phyloP scores from a whole-genome alignment of 2,888 invertebrate genomes.

The Nymphalis c-album region DNA sequence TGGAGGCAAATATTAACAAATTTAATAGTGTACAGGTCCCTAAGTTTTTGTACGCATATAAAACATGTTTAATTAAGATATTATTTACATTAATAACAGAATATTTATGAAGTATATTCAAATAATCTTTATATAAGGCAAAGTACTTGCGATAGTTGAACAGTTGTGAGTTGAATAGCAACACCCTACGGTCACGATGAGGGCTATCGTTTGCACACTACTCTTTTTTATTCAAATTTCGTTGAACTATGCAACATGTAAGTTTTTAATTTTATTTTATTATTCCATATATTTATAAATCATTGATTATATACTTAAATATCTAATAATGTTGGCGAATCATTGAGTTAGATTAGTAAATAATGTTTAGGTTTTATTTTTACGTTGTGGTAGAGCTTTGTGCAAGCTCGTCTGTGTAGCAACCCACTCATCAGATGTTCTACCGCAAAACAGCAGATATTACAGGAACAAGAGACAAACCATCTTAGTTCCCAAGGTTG shows the following conservation, averaged over 20 bases:
- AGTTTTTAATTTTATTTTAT: neutral
- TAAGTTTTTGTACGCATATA: neutral
- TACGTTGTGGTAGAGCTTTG: too few species aligned
- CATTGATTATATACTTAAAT: too few species aligned
- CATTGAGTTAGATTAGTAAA: too few species aligned
- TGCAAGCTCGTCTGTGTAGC: too few species aligned
- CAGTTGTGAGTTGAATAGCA: neutral
- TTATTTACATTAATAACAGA: neutral
- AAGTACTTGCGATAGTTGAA: neutral
- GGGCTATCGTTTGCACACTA: neutral
- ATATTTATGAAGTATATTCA: neutral
- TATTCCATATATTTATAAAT: too few species aligned
- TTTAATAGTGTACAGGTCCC: neutral
- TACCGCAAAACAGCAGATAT: too few species aligned
- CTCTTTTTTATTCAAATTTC: neutral
- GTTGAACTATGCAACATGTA: neutral
- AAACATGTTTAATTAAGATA: neutral
- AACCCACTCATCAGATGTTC: too few species aligned
- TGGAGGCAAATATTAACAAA: neutral
- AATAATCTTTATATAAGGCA: neutral
- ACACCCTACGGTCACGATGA: neutral
- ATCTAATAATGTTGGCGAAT: too few species aligned
- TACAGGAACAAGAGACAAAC: too few species aligned
- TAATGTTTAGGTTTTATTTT: too few species aligned
- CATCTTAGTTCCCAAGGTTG: too few species aligned